Evolutionary conservation across 2,113 vertebrate species (phyloP), one percentile per base, ranked within the genome.

Genomic region (Melanerpes aurifrons): DNA sequence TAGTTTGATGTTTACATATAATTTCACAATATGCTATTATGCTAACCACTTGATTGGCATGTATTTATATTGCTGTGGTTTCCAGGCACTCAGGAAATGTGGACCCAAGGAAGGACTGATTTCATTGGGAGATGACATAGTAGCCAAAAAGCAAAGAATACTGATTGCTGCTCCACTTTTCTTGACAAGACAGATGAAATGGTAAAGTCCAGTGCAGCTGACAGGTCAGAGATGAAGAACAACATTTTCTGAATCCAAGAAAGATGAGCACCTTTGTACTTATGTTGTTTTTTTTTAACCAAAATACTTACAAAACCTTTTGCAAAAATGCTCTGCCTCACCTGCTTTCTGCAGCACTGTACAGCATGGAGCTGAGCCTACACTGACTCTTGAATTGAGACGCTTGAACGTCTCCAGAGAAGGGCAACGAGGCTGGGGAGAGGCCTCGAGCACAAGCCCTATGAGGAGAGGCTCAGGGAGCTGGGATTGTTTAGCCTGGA

Each of bases 1-100:
- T 64, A 91, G 87, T 78, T 83, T 86, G 86, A 90, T 89, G 84
- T 95, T 96, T 96, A 94, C n/a, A 63, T 88, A 83, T 81, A 83
- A 78, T 95, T 96, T 95, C 91, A 94, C 80, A 92, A 92, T 87
- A 90, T 91, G 80, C 67, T 92, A 90, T 96, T 96, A 90, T 78
- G 62, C 32, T 92, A 96, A 96, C 91, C 79, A 31, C 73, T 96
- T 92, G 87, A 92, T 91, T 96, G 87, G 62, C 87, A 79, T 47
- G 40, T 90, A 94, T 94, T 96, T 95, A 90, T 90, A 81, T 62
- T 94, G 79, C 75, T 3, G 32, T 81, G 62, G 79, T 94, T 95
- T 96, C 66, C 50, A 88, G 83, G 82, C 70, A 68, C 66, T 94
- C 82, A 88, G 66, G 56, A 92, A 95, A 91, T 20, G 18, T 91